These are phyloP conservation scores for Vanessa atalanta DNA, from an alignment of 1,140 invertebrate genomes.

Conservation along the genomic window DNA sequence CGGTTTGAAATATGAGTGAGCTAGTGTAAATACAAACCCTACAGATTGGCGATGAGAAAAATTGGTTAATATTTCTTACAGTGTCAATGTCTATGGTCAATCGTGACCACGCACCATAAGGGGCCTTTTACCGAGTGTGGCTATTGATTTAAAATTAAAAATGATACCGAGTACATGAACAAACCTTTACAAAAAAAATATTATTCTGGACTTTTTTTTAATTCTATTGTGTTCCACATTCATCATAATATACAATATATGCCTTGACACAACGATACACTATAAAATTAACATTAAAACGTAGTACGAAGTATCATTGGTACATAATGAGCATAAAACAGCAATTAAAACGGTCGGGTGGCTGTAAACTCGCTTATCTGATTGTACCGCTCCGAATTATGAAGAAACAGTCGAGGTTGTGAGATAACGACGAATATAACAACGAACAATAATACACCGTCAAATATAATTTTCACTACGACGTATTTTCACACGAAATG, in stretches of 20 bases:
- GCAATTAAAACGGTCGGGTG: slow-evolving; percentile 47
- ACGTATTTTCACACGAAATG: slow-evolving; percentile 17
- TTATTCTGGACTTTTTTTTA: neutral
- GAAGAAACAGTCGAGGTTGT: slow-evolving; percentile 46
- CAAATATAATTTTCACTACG: slow-evolving; percentile 14
- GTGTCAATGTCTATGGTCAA: too few species aligned
- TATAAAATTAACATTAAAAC: slow-evolving; percentile 41
- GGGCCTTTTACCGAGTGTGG: too few species aligned
- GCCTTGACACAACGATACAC: slow-evolving; percentile 42
- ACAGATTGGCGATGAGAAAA: too few species aligned
- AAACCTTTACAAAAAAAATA: too few species aligned
- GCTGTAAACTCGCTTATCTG: slow-evolving; percentile 46
- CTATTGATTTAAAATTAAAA: too few species aligned
- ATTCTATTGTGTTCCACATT: slow-evolving; percentile 6
- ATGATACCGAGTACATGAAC: too few species aligned
- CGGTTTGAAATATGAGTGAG: too few species aligned
- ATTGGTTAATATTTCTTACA: too few species aligned
- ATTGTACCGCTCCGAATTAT: slow-evolving; percentile 45
- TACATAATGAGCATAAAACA: slow-evolving; percentile 41
- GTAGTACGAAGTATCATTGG: slow-evolving; percentile 40
- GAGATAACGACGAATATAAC: slow-evolving; percentile 20
- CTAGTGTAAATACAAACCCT: too few species aligned
- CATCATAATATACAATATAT: slow-evolving; percentile 12
- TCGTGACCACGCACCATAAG: too few species aligned
- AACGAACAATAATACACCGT: slow-evolving; percentile 11